Base-by-base conservation (phyloP, 1,140 invertebrate genomes). In the Drosophila sucinea region DNA sequence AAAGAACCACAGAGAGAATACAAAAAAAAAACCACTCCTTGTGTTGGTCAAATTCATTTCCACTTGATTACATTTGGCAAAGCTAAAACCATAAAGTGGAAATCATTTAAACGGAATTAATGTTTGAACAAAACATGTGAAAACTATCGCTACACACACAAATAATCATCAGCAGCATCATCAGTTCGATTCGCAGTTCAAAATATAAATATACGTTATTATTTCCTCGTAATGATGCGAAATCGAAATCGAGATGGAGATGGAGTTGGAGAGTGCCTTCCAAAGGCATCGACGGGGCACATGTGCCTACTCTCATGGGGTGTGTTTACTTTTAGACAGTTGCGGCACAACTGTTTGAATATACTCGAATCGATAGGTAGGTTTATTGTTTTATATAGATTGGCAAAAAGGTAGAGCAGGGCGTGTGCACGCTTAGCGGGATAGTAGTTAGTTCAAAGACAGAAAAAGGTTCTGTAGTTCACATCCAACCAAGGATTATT, bases 21-120 rank as follows among this genome's bases (percentile, higher is more conserved):
- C 30, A 65, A 51, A 54, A 58, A 62, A 64, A 60, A 73, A 81
- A 64, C 78, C 85, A 77, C 44, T 51, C 44, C 85, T 89, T 90
- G 85, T 89, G 85, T 89, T 89, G 85, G 85, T 90, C 85, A 90
- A 89, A 89, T 89, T 90, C 70, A 90, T 58, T 89, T 89, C 85
- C 85, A 81, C 58, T 89, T 90, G 86, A 89, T 81, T 90, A 73
- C 73, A 61, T 44, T 51, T 11, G 35, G 41, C 80, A 84, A 77
- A 71, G 74, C 84, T 77, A 67, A 79, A 86, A 79, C 57, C 35
- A 67, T 67, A 65, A 74, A 73, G 79, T 77, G 68, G 72, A 81
- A 90, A 73, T 73, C 87, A 90, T 77, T 90, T 90, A 73, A 77
- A 79, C 57, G 87, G 87, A 90, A 90, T 81, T 90, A 90, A 90